Base-by-base conservation (phyloP, 2,113 vertebrate species). In the Dromas ardeola region DNA sequence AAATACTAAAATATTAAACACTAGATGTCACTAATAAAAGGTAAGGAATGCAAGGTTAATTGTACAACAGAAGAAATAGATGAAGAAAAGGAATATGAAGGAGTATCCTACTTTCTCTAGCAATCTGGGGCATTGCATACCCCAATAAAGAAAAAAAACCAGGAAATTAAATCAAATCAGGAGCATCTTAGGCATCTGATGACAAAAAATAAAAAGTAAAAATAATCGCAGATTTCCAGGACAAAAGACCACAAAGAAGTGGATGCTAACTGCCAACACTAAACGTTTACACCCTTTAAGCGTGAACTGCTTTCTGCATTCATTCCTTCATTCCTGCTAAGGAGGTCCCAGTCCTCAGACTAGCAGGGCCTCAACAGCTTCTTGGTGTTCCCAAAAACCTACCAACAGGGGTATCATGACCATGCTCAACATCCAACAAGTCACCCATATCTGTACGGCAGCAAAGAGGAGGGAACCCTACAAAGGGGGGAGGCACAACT, bases 381-480 rank as follows among this genome's bases (percentile, higher is more conserved):
- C 34, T 4, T 10, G 25, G n/a, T 22, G 40, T 22, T 10, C 19
- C 66, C 32, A 3, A 26, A 71, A 90, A 43, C 45, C 23, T 25
- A 23, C 58, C 86, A 47, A 13, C 19, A 27, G 25, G 53, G 61
- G 12, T 3, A n/a, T 5, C 20, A 14, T 4, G 52, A 36, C 45
- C 45, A 8, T 2, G 42, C 9, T 30, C 53, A 30, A 32, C 27
- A 36, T 8, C 26, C 30, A 56, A 10, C 55, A 5, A 55, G 40
- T 38, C 36, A 26, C 59, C 36, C n/a, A 0, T 5, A 20, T 2
- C 13, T 15, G 23, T 2, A 23, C 3, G 3, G 76, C 2, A 34
- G 47, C 49, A 49, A 30, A 30, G 67, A 21, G 11, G 14, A 72
- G 36, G 43, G 59, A 58, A 6, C 42, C 30, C 38, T 30, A 5